Evolutionary conservation across 2,888 invertebrate genomes (phyloP), one percentile per base, ranked within the genome.

Genomic region (Agapostemon virescens): DNA sequence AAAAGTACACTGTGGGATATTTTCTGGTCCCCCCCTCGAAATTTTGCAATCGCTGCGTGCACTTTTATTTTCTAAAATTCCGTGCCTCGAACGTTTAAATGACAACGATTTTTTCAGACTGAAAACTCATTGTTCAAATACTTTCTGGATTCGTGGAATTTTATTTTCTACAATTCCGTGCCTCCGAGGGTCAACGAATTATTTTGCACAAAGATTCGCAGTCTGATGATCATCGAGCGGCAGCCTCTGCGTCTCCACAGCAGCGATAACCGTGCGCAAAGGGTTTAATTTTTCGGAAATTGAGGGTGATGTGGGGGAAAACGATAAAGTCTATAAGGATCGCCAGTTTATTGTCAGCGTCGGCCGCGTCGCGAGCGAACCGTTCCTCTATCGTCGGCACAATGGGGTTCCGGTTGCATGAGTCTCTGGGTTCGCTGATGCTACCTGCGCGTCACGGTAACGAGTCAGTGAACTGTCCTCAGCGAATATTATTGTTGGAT

Each of bases 381-480:
- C 26, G 26, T 55, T 26, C 26, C 17, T 55, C 55, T 26, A 17
- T 30, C 55, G 15, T 26, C 55, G 26, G 26, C 26, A 55, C 55
- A 55, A 55, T 30, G 26, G 7, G 26, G 55, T 55, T 55, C 55
- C 23, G 26, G 26, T 26, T 26, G 55, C 55, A 26, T 26, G 55
- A 55, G 26, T 17, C 17, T 17, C 17, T 17, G 17, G 30, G 55
- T 15, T 2, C 55, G 26, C 26, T 6, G 61, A 61, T 20, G 61
- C 33, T 61, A 61, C 20, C 55, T 55, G 55, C 26, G 55, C 55
- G 30, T 74, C 49, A n/a, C 55, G 73, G 63, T 42, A 74, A 74
- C 76, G 79, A 81, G 86, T 86, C 86, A 86, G 84, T 86, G 86
- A 86, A 86, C 86, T 77, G 81, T 78, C 74, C 69, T 68, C 74